Base-by-base conservation (phyloP, 1,140 invertebrate genomes). In the Pogonognathellus flavescens region DNA sequence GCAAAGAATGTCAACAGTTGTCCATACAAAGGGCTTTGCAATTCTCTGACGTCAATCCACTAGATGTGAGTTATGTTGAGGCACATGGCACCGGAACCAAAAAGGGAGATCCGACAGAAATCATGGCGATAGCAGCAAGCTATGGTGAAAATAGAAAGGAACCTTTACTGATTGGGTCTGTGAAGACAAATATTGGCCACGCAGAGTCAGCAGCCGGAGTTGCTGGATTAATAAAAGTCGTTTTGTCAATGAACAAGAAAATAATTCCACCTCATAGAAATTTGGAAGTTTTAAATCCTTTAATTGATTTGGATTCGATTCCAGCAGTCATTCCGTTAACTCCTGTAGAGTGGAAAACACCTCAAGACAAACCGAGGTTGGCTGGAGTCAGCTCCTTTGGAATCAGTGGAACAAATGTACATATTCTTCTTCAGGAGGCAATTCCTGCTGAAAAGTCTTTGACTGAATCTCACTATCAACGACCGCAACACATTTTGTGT, bases 111-210 rank as follows among this genome's bases (percentile, higher is more conserved):
- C 72, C 80, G 8, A 81, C 80, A 0, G 85, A 85, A 66, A 59
- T 82, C 16, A 89, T 93, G 22, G 93, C 87, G 60, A 82, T 87
- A 2, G 91, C 93, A 87, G 92, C 93, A 89, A 89, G 92, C 1
- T 92, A 92, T 87, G 90, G 92, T 10, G 88, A 89, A 52, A 85
- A 90, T 91, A 31, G 89, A n/a, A 84, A 85, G 10, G 85, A 87
- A 14, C 91, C 92, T 66, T 88, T 94, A 9, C 87, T 92, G 0
- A 92, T 93, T 86, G 93, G 93, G 5, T 92, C 93, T 9, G 90
- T 92, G 11, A 94, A 94, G 88, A 92, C 92, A 11, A 93, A 93
- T 89, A 92, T 93, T 90, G 93, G 93, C 6, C 93, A 94, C 84
- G 90, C 93, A 22, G 93, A 94, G 55, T 57, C 85, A 89, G 92